Evolutionary conservation across 2,888 invertebrate genomes (phyloP).

Genomic region (Ectropis crepuscularia): DNA sequence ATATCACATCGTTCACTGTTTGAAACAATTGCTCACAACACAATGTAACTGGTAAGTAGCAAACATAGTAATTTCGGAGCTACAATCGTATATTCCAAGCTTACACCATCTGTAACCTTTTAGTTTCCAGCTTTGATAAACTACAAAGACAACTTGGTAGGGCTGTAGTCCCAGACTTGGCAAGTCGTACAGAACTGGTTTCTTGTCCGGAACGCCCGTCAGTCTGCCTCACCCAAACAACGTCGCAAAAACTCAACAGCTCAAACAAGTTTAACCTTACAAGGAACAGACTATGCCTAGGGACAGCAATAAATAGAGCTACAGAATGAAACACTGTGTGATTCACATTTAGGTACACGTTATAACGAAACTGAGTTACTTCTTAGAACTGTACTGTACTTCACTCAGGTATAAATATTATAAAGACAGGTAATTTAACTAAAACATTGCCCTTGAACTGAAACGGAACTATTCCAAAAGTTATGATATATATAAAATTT

Average conservation of each 20-base stretch:
- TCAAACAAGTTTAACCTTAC: constrained; percentile 25
- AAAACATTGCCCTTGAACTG: too few relatives aligned
- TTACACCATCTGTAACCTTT: neutral
- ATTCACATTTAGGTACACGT: too few relatives aligned
- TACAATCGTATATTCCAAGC: neutral
- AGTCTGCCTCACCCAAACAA: constrained; percentile 70
- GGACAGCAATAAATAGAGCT: constrained; percentile 3
- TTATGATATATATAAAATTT: too few relatives aligned
- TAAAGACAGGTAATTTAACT: too few relatives aligned
- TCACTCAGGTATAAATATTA: too few relatives aligned
- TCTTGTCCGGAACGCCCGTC: constrained; percentile 71
- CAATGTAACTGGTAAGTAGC: constrained; percentile 18
- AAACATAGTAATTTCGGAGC: neutral
- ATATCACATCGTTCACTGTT: constrained; percentile 16
- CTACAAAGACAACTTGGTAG: neutral
- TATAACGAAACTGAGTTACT: too few relatives aligned
- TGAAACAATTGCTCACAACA: constrained; percentile 29
- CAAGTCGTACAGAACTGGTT: constrained; percentile 68
- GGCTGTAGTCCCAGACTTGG: constrained; percentile 4
- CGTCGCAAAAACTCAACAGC: constrained; percentile 51
- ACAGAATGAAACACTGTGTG: neutral
- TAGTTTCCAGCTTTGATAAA: neutral
- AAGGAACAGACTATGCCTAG: constrained; percentile 13
- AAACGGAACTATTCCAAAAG: too few relatives aligned
- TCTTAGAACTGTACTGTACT: too few relatives aligned